Evolutionary conservation across 2,888 invertebrate genomes (phyloP).

Genomic region (Mycalesis mineus): DNA sequence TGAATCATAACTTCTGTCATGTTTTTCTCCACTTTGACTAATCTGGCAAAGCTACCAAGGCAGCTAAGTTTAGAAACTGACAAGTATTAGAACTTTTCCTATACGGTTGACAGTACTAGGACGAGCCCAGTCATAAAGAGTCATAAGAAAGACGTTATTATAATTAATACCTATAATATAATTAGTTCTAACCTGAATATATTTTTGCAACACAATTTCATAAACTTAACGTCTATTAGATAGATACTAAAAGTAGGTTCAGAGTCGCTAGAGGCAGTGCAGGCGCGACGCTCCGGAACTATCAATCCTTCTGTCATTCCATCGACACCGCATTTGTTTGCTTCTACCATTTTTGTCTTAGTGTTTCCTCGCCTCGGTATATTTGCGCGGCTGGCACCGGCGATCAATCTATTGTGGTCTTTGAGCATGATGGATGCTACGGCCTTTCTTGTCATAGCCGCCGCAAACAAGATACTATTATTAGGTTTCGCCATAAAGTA

Average conservation of each 20-base stretch:
- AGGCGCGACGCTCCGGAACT: constrained; percentile 39
- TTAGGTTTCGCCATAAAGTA: not conserved
- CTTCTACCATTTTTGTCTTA: constrained; percentile 72
- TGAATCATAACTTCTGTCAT: no score
- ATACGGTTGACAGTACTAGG: no score
- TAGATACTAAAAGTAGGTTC: not conserved
- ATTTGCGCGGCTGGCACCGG: constrained; percentile 51
- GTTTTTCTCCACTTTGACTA: no score
- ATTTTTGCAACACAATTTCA: no score
- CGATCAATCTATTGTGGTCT: constrained; percentile 66
- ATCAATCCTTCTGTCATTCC: constrained; percentile 73
- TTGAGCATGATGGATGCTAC: constrained; percentile 68
- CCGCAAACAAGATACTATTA: constrained; percentile 24
- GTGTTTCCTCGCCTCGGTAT: constrained; percentile 50
- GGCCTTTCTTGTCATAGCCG: constrained; percentile 38
- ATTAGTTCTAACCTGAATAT: no score
- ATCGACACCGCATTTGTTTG: constrained; percentile 76
- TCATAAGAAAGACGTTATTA: no score
- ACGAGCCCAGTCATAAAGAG: no score
- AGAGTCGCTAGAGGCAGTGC: constrained; percentile 5
- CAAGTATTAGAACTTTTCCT: no score
- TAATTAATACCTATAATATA: no score
- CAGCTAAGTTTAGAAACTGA: no score
- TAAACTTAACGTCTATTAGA: no score
- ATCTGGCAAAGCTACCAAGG: no score